Evolutionary conservation across 2,888 invertebrate genomes (phyloP).

Genomic region (Cheilosia pagana): DNA sequence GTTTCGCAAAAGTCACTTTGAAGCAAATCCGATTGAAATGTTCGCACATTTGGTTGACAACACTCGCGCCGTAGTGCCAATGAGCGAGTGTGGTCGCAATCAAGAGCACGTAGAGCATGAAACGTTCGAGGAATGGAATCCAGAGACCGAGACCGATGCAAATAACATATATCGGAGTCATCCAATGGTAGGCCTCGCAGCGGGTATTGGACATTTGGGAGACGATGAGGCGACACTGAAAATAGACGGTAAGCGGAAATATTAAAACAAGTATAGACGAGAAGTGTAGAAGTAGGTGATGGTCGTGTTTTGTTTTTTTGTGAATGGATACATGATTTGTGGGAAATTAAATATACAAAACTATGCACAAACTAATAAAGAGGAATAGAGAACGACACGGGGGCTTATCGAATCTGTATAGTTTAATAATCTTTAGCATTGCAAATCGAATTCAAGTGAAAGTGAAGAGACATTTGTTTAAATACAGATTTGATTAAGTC

Average conservation of each 20-base stretch:
- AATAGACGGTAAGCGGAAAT: conserved; percentile 76
- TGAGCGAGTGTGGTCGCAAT: conserved; percentile 90
- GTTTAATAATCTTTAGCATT: too few species aligned
- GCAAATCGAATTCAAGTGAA: too few species aligned
- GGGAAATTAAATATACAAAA: neutral
- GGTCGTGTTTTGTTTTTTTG: neutral
- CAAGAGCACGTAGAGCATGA: conserved; percentile 89
- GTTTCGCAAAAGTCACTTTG: conserved; percentile 81
- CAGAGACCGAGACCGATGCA: conserved; percentile 80
- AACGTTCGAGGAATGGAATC: conserved; percentile 86
- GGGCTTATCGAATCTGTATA: too few species aligned
- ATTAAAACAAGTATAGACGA: conserved; percentile 11
- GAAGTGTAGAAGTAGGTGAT: neutral
- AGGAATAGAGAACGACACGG: too few species aligned
- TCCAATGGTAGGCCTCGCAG: conserved; percentile 89
- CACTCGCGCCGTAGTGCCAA: conserved; percentile 95
- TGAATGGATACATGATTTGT: neutral
- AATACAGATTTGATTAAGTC: too few species aligned
- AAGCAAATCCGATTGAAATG: conserved; percentile 97
- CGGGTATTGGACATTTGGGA: conserved; percentile 98
- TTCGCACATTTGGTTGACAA: conserved; percentile 98
- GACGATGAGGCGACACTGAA: conserved; percentile 97
- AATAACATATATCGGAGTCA: conserved; percentile 81
- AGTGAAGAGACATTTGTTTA: too few species aligned
- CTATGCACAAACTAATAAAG: too few species aligned